A percentile compares a stretch with the other conserved stretches of the same genome.
phyloP scores from a whole-genome alignment of 1,140 invertebrate species.

The Trichogramma pretiosum region DNA sequence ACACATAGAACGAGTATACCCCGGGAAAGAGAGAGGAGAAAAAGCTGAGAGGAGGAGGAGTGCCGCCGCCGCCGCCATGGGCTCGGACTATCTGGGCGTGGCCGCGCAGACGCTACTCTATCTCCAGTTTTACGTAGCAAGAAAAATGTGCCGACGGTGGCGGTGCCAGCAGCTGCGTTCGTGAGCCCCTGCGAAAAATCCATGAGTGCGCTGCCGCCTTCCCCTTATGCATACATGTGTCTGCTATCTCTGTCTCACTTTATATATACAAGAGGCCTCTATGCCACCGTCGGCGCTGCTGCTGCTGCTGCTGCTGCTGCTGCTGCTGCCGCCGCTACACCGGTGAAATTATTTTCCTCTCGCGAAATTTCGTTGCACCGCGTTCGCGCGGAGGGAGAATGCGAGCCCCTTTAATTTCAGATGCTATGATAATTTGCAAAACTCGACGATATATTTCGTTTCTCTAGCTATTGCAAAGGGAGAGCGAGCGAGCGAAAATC shows the following conservation, averaged over 20 bases:
- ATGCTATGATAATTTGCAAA: constrained; percentile 41
- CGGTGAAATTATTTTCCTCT: constrained; percentile 35
- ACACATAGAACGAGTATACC: background rate
- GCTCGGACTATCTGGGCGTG: constrained; percentile 37
- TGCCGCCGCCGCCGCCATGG: constrained; percentile 38
- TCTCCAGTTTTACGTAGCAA: too few species aligned
- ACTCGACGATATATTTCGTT: constrained; percentile 39
- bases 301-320: too few species aligned
- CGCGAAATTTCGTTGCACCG: constrained; percentile 17
- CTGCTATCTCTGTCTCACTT: background rate
- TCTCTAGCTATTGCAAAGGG: too few species aligned
- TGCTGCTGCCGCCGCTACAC: constrained; percentile 17
- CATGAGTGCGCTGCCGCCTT: constrained; percentile 9
- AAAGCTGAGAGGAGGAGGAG: constrained; percentile 22
- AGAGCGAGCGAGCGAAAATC: constrained; percentile 10
- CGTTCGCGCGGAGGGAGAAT: constrained; percentile 15
- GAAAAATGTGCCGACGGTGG: constrained; percentile 12
- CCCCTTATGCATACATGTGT: too few species aligned
- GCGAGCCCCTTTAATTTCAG: constrained; percentile 35
- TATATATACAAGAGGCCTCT: background rate
- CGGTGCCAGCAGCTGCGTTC: background rate
- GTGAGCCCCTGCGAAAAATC: constrained; percentile 15
- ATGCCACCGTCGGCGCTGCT: too few species aligned
- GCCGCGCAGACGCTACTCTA: constrained; percentile 41
- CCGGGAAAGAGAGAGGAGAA: background rate